Evolutionary conservation across 2,888 invertebrate genomes (phyloP).

Genomic region (Cecidostiba fungosa): DNA sequence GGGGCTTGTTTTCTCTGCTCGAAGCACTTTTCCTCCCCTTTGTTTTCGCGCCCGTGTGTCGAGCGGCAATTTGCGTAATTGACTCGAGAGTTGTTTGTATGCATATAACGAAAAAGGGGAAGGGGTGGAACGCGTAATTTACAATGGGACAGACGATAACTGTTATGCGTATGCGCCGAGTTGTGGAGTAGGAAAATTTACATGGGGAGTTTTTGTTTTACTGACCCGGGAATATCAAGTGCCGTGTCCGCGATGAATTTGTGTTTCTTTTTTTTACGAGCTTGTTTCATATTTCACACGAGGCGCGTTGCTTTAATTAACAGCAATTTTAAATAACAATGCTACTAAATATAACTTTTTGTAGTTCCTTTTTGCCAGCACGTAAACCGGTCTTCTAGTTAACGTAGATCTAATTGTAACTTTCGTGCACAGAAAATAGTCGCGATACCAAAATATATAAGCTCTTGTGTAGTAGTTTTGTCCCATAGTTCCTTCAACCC

Average conservation of each 20-base stretch:
- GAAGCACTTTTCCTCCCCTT: constrained; percentile 2
- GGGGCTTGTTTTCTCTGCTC: constrained; percentile 22
- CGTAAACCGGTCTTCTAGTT: no score
- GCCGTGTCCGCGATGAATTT: constrained; percentile 14
- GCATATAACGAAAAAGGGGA: neutral
- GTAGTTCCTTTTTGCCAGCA: neutral
- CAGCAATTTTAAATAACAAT: neutral
- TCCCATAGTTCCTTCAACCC: no score
- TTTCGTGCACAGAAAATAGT: no score
- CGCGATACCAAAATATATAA: no score
- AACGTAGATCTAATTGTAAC: no score
- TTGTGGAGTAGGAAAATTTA: constrained; percentile 17
- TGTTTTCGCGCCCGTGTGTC: constrained; percentile 35
- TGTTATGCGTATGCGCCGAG: constrained; percentile 17
- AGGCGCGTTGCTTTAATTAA: neutral
- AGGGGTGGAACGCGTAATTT: constrained; percentile 16
- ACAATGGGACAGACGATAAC: constrained; percentile 40
- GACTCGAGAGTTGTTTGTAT: constrained; percentile 53
- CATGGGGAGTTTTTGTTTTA: constrained; percentile 31
- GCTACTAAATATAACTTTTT: neutral
- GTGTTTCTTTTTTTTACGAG: constrained; percentile 20
- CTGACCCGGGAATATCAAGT: constrained; percentile 1
- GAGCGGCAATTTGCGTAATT: constrained; percentile 63
- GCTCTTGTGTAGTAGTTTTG: no score
- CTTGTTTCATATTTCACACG: constrained; percentile 2